Conservation (phyloP, 2,888 invertebrate species). For the Exephanes ischioxanthus region DNA sequence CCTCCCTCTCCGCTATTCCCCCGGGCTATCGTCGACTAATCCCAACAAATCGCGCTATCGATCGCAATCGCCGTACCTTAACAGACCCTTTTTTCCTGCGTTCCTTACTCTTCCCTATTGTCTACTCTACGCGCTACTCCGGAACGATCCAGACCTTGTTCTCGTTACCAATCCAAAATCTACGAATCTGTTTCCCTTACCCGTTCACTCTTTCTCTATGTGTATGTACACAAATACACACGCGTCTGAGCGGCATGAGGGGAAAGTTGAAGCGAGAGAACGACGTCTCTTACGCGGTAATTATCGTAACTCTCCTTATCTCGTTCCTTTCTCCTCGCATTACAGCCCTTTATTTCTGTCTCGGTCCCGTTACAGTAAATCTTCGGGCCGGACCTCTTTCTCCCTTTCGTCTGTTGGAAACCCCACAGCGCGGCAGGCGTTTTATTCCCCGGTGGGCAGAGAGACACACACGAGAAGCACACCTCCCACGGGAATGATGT, state of each 20-base stretch:
- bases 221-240: neutral
- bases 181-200: slow-evolving; percentile 25
- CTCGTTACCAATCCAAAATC: slow-evolving; percentile 54
- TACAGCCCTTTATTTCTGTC: slow-evolving; percentile 49
- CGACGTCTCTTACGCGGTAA: slow-evolving; percentile 74
- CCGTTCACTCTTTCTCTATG: neutral
- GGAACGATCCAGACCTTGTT: slow-evolving; percentile 44
- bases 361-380: slow-evolving; percentile 64
- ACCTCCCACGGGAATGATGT: slow-evolving; percentile 63
- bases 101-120: slow-evolving; percentile 24
- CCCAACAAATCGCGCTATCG: slow-evolving; percentile 72
- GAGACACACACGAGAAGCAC: slow-evolving; percentile 54
- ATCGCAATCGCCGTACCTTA: slow-evolving; percentile 62
- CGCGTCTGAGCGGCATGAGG: neutral
- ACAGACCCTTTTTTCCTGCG: slow-evolving; percentile 52
- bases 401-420: slow-evolving; percentile 1
- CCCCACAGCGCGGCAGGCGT: slow-evolving; percentile 3
- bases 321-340: slow-evolving; percentile 48
- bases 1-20: slow-evolving; percentile 53
- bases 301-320: slow-evolving; percentile 81
- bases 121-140: slow-evolving; percentile 24
- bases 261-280: slow-evolving; percentile 58
- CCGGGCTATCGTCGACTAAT: slow-evolving; percentile 68
- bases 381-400: slow-evolving; percentile 47
- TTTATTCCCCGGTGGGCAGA: slow-evolving; percentile 8